These are phyloP conservation scores for Rhysida immarginata DNA, from an alignment of 1,140 invertebrate genomes.

Conservation along the genomic window DNA sequence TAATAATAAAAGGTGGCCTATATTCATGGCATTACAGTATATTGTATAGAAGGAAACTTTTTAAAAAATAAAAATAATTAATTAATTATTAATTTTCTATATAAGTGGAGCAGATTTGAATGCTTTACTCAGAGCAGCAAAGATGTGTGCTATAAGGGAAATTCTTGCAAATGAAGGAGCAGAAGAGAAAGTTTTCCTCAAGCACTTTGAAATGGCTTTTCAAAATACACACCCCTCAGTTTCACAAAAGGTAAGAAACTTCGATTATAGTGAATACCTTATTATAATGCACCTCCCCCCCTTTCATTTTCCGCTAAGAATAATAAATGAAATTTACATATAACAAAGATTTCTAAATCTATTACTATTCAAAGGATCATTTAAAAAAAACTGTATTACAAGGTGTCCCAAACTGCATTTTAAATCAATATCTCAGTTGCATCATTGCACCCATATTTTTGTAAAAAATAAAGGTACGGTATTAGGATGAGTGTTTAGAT, in stretches of 20 bases:
- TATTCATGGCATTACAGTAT: background rate
- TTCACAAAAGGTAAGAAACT: constrained; percentile 45
- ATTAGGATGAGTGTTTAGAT: no score
- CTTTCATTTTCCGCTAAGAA: background rate
- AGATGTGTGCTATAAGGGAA: constrained; percentile 54
- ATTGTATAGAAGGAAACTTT: constrained; percentile 6
- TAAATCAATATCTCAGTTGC: no score
- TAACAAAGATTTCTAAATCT: no score
- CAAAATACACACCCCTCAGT: constrained; percentile 65
- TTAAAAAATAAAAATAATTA: background rate
- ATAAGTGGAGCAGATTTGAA: constrained; percentile 73
- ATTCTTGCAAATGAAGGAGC: constrained; percentile 33
- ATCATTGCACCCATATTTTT: no score
- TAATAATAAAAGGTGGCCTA: background rate
- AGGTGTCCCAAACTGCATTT: no score
- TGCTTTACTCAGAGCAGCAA: constrained; percentile 66
- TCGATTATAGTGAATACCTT: background rate
- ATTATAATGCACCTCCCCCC: background rate
- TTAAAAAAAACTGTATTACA: no score
- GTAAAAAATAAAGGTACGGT: no score
- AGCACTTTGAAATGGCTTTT: constrained; percentile 47
- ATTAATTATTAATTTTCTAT: constrained; percentile 11
- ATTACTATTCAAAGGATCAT: no score
- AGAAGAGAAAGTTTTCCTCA: constrained; percentile 29
- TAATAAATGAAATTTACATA: no score